Conservation (phyloP, 2,113 vertebrate genomes). For the Thryonomys swinderianus region DNA sequence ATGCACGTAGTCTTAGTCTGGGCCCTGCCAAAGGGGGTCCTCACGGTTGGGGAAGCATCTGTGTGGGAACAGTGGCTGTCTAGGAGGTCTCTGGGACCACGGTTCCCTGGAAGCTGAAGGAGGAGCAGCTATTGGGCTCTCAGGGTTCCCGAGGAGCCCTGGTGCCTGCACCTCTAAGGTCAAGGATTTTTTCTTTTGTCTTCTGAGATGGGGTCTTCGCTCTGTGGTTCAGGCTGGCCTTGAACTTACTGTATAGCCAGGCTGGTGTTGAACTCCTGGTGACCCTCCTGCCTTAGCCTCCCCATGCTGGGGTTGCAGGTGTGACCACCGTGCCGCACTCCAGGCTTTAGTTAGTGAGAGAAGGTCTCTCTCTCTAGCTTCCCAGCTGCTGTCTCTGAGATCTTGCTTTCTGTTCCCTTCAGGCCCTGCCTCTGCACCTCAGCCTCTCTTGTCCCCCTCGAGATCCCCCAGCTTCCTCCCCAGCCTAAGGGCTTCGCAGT, state of each 20-base stretch:
- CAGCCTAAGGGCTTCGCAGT: not conserved
- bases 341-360: not conserved
- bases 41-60: not conserved
- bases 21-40: not conserved
- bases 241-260: not conserved
- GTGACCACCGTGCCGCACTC: not conserved
- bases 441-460: not conserved
- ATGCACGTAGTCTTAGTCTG: no score
- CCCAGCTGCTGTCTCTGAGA: not conserved
- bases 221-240: no score
- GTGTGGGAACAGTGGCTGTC: not conserved
- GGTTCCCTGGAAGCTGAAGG: not conserved
- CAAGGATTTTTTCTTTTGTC: not conserved
- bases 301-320: not conserved
- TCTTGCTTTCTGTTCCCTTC: not conserved
- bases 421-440: not conserved
- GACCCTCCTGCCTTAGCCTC: not conserved
- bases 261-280: not conserved
- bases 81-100: fast-evolving
- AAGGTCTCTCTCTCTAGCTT: not conserved
- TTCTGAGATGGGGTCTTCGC: not conserved
- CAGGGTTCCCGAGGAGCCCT: fast-evolving
- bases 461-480: no score
- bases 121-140: not conserved
- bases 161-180: fast-evolving